phyloP scores from a whole-genome alignment of 2,113 vertebrate species.

The Neopipo cinnamomea region DNA sequence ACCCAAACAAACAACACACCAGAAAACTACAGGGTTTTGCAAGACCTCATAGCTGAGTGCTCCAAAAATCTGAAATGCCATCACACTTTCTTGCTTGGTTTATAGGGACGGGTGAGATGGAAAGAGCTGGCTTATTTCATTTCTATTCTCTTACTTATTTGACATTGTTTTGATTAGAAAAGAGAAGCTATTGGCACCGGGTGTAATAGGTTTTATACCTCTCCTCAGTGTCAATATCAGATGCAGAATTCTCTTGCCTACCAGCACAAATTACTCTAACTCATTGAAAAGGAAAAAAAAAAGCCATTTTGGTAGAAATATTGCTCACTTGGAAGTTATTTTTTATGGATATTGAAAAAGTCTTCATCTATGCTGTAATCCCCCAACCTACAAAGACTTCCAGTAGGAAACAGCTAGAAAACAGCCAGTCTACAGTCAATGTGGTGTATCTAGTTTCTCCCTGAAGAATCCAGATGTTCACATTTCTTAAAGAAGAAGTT shows the following conservation, averaged over 20 bases:
- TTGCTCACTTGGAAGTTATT: neutral
- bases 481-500: neutral
- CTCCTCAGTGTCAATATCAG: conserved; percentile 5
- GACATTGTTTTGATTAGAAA: conserved; percentile 42
- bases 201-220: conserved; percentile 25
- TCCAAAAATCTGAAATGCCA: neutral
- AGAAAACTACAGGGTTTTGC: neutral
- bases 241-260: conserved; percentile 15
- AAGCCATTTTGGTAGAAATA: conserved; percentile 15
- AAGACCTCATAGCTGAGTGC: neutral
- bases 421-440: neutral
- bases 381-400: neutral
- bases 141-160: conserved; percentile 23
- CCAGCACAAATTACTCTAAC: neutral
- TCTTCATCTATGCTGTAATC: neutral
- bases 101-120: neutral
- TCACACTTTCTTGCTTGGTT: neutral
- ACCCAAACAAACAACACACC: neutral
- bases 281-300: neutral
- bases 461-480: neutral
- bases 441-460: neutral
- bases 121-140: conserved; percentile 19
- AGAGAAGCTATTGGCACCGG: conserved; percentile 15
- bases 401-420: neutral
- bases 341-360: conserved; percentile 28